Conservation (phyloP, 2,113 vertebrate genomes). For the Sminthopsis crassicaudata region DNA sequence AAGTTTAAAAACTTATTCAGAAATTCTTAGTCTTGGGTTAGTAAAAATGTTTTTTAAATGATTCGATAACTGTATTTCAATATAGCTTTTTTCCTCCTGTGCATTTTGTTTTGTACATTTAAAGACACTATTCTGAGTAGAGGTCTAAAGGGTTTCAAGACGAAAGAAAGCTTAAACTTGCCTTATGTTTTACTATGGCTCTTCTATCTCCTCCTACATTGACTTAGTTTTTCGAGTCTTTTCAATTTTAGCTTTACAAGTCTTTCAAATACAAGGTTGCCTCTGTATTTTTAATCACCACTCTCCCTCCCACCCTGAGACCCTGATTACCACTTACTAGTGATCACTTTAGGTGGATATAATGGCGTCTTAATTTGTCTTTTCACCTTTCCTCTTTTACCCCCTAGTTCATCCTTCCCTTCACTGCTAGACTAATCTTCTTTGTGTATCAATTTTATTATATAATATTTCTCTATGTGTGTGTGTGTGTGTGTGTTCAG, state of each 20-base stretch:
- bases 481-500: not conserved
- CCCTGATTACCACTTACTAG: not conserved
- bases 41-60: not conserved
- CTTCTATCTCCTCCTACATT: not conserved
- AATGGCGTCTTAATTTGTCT: not conserved
- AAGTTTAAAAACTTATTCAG: not conserved
- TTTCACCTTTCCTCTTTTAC: not conserved
- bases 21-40: not conserved
- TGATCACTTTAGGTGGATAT: not conserved
- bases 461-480: not conserved
- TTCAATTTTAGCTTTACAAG: not conserved
- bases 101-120: not conserved
- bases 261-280: not conserved
- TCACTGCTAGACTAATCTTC: not conserved
- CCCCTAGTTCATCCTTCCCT: not conserved
- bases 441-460: not conserved
- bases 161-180: not conserved
- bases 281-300: not conserved
- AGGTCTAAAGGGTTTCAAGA: not conserved
- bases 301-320: not conserved
- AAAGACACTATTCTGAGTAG: not conserved
- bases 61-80: not conserved
- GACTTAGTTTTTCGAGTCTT: not conserved
- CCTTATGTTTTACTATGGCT: not conserved
- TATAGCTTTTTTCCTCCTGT: not conserved